Evolutionary conservation across 2,797 vertebrate species (phyloP).

Genomic region (Denticeps clupeoides): DNA sequence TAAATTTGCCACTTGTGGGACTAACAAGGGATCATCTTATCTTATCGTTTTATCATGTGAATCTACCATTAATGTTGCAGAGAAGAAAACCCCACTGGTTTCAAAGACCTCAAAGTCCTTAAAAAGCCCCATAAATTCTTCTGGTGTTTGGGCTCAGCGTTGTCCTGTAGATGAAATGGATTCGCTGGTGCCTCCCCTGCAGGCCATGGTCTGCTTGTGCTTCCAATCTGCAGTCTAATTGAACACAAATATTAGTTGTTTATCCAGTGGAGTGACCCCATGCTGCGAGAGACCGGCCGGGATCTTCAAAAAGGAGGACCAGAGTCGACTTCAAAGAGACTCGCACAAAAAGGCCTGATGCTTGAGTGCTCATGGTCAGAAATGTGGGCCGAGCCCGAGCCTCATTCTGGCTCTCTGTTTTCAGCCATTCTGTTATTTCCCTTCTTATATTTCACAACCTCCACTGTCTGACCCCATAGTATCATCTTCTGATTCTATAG

Average conservation of each 20-base stretch:
- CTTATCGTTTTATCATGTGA: too few species aligned
- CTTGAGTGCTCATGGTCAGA: conserved; percentile 10
- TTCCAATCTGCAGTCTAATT: conserved; percentile 30
- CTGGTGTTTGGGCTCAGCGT: conserved; percentile 6
- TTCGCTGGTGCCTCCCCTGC: conserved; percentile 3
- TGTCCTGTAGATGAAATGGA: conserved; percentile 24
- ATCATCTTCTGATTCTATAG: not conserved
- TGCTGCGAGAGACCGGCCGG: conserved; percentile 8
- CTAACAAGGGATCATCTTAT: too few species aligned
- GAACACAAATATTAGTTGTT: conserved; percentile 39
- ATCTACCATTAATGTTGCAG: too few species aligned
- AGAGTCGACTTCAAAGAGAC: conserved; percentile 27
- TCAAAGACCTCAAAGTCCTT: too few species aligned
- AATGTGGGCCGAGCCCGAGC: conserved; percentile 11
- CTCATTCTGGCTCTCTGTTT: not conserved
- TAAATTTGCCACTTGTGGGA: too few species aligned
- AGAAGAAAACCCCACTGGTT: too few species aligned
- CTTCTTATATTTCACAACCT: not conserved
- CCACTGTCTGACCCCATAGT: not conserved
- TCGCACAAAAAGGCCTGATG: conserved; percentile 19
- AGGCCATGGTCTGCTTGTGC: conserved; percentile 6
- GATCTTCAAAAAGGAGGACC: conserved; percentile 20
- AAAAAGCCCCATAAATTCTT: conserved; percentile 17
- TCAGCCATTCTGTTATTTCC: not conserved
- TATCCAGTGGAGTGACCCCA: conserved; percentile 17